Evolutionary conservation across 2,888 invertebrate genomes (phyloP).

Genomic region (Ennomos erosarius): DNA sequence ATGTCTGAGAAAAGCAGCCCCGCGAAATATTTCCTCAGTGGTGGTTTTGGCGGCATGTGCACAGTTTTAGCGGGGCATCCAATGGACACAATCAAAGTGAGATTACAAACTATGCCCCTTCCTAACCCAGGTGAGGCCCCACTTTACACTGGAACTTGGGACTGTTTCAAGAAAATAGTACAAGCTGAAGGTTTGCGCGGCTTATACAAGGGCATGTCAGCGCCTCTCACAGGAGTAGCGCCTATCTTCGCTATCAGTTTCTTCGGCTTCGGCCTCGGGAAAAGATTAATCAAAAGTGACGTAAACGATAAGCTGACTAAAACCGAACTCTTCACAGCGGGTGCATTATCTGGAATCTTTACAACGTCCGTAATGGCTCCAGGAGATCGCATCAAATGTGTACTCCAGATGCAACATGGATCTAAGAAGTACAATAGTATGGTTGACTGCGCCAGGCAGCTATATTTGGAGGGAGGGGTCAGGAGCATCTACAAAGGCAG

Average conservation of each 20-base stretch:
- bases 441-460: slow-evolving; percentile 94
- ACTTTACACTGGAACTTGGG: slow-evolving; percentile 94
- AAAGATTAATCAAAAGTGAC: slow-evolving; percentile 86
- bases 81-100: slow-evolving; percentile 97
- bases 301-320: slow-evolving; percentile 88
- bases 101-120: slow-evolving; percentile 97
- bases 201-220: slow-evolving; percentile 95
- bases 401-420: slow-evolving; percentile 94
- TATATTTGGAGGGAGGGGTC: slow-evolving; percentile 97
- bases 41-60: slow-evolving; percentile 98
- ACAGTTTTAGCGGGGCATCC: slow-evolving; percentile 98
- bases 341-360: slow-evolving; percentile 98
- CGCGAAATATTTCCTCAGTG: slow-evolving; percentile 97
- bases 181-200: slow-evolving; percentile 93
- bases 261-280: slow-evolving; percentile 98
- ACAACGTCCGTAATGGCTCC: slow-evolving; percentile 99
- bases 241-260: slow-evolving; percentile 99
- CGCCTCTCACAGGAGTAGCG: slow-evolving; percentile 98
- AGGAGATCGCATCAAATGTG: slow-evolving; percentile 99
- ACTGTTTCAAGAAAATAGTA: slow-evolving; percentile 96
- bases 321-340: slow-evolving; percentile 94
- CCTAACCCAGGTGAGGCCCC: slow-evolving; percentile 91
- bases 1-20: slow-evolving; percentile 90
- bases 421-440: slow-evolving; percentile 95
- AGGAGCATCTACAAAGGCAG: slow-evolving; percentile 96